Base-by-base conservation (phyloP, 2,888 invertebrate genomes). In the Holacanthella duospinosa region DNA sequence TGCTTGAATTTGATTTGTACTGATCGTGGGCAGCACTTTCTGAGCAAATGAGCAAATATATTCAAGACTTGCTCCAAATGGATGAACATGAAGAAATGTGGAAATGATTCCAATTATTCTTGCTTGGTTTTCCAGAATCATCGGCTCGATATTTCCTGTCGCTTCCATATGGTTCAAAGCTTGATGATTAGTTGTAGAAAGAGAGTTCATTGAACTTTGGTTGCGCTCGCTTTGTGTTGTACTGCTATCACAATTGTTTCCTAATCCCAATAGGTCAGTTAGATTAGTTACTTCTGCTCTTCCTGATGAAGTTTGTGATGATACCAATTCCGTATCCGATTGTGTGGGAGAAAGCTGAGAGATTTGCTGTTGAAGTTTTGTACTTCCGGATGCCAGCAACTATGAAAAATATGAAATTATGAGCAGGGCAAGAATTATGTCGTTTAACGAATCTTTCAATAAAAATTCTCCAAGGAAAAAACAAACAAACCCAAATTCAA, bases 31-130 rank as follows among this genome's bases (percentile, higher is more conserved):
- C 74, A 89, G 86, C 70, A 91, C 80, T 75, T 88, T 89, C 74
- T 89, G 88, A 26, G 95, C 84, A 78, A 93, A 95, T 9, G 89
- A 90, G 82, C 89, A 89, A 68, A 95, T 86, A 78, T 91, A 90
- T 76, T 91, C 92, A 1, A 91, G 82, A 64, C 88, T 89, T 1
- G 93, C 93, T 56, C 95, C 95, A 75, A 88, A 88, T 0, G 94
- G 95, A 79, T 95, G 94, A 44, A 95, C 89, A 78, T 91, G 85
- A 60, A 95, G 82, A 79, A 93, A 95, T 6, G 92, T 88, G 2
- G 93, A 88, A 74, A 92, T 86, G 63, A 95, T 81, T 74, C 89
- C 89, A 71, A 91, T 86, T n/a, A 90, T 80, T 76, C 85, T 86
- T 0, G 89, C 90, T 76, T 86, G 86, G 63, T 79, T 80, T 71